Evolutionary conservation across 2,797 vertebrate genomes (phyloP).

Genomic region (Gallinago nigripennis): DNA sequence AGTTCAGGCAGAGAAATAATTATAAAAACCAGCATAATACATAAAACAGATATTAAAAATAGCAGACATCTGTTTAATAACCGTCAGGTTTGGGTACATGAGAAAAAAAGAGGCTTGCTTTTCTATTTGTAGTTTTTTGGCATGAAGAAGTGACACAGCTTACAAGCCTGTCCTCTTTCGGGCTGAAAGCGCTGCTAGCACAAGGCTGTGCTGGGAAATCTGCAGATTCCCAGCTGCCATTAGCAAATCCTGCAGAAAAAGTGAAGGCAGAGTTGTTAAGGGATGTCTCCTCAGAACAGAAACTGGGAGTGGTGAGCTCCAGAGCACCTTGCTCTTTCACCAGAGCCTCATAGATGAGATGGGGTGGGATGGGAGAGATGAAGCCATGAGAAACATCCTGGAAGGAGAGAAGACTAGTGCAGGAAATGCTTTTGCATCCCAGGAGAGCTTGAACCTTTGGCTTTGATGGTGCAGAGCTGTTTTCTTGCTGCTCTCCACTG

Average conservation of each 20-base stretch:
- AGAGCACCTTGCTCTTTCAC: background rate
- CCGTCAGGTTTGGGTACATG: background rate
- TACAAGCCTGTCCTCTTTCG: background rate
- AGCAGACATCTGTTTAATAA: background rate
- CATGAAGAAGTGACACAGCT: background rate
- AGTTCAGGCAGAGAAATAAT: background rate
- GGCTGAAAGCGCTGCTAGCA: accelerated
- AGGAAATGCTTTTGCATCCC: background rate
- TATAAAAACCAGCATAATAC: background rate
- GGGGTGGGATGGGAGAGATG: background rate
- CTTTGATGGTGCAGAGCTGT: background rate
- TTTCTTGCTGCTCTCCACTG: background rate
- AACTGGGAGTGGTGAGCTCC: background rate
- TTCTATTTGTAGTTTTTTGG: background rate
- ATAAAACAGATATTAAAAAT: background rate
- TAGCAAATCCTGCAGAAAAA: background rate
- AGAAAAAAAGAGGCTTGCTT: background rate
- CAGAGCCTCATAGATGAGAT: background rate
- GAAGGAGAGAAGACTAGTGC: background rate
- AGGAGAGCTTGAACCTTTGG: accelerated
- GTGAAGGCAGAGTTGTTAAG: background rate
- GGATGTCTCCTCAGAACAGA: background rate
- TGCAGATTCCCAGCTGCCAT: background rate
- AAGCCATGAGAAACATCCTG: background rate
- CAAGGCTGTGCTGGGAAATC: background rate